Evolutionary conservation across 53 echinoderm and acorn worm genomes (phyloP).

Genomic region (Crossaster papposus): DNA sequence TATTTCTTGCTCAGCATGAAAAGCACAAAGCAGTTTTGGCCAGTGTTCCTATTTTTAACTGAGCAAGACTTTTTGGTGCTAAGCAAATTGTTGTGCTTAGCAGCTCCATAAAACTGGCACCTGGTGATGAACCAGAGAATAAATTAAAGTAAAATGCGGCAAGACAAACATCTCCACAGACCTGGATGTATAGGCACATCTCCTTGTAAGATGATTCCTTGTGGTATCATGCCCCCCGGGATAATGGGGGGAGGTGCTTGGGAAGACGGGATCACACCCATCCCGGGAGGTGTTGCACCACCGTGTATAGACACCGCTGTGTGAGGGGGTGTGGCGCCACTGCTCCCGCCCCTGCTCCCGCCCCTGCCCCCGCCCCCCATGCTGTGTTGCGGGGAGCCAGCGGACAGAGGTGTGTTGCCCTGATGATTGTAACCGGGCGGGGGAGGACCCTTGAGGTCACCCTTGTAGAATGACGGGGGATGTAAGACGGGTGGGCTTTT

Average conservation of each 20-base stretch:
- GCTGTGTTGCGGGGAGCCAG: constrained; percentile 29
- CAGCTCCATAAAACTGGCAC: too few species aligned
- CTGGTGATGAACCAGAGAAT: neutral
- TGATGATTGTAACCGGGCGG: constrained; percentile 20
- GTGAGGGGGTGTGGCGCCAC: constrained; percentile 27
- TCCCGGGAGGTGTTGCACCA: constrained; percentile 47
- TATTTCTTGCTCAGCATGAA: too few species aligned
- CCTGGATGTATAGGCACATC: constrained; percentile 71
- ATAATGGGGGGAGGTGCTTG: constrained; percentile 14
- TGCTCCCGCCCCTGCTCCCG: neutral
- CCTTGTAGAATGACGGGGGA: constrained; percentile 35
- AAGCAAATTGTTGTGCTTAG: too few species aligned
- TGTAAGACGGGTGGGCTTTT: constrained; percentile 24
- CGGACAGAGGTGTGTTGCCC: constrained; percentile 25
- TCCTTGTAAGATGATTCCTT: constrained; percentile 68
- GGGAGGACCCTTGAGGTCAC: neutral
- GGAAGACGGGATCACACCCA: constrained; percentile 29
- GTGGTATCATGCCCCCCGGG: constrained; percentile 48
- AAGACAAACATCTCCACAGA: neutral
- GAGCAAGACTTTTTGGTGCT: too few species aligned
- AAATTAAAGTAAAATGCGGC: neutral
- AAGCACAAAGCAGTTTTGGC: too few species aligned
- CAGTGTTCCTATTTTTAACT: too few species aligned
- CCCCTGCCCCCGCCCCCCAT: neutral
- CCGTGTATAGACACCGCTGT: constrained; percentile 15